phyloP scores from a whole-genome alignment of 1,140 invertebrate genomes.

The Sipha flava region DNA sequence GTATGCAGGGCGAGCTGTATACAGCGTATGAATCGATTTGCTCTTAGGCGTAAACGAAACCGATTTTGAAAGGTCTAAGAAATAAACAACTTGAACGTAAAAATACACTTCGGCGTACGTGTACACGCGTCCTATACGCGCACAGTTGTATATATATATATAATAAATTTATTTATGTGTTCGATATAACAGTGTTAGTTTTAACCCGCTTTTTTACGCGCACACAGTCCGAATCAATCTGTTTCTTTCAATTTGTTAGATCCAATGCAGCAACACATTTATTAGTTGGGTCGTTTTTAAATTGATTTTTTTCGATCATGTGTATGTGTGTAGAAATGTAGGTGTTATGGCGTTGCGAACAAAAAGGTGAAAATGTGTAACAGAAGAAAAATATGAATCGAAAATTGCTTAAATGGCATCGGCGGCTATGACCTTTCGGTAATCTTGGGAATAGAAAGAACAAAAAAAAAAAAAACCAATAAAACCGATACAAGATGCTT shows the following conservation, averaged over 20 bases:
- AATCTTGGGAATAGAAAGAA: neutral
- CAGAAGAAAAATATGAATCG: neutral
- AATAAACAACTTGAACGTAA: neutral
- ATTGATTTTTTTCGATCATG: too few species aligned
- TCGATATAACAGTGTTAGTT: neutral
- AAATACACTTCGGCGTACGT: too few species aligned
- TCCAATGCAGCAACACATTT: too few species aligned
- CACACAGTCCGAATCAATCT: too few species aligned
- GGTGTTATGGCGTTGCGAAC: too few species aligned
- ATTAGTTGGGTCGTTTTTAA: too few species aligned
- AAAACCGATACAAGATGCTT: neutral
- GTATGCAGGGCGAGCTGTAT: neutral
- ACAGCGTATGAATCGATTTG: neutral
- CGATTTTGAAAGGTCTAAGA: neutral
- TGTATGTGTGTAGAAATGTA: too few species aligned
- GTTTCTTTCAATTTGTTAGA: too few species aligned
- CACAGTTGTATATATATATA: neutral
- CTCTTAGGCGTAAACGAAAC: slow-evolving; percentile 7
- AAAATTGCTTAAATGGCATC: neutral
- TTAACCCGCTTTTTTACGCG: neutral
- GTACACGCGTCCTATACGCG: too few species aligned
- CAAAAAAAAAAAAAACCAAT: neutral
- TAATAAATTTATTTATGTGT: neutral
- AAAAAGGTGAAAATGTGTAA: neutral
- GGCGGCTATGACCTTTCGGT: neutral